Evolutionary conservation across 1,140 invertebrate species (phyloP).

Genomic region (Bombyx mandarina): DNA sequence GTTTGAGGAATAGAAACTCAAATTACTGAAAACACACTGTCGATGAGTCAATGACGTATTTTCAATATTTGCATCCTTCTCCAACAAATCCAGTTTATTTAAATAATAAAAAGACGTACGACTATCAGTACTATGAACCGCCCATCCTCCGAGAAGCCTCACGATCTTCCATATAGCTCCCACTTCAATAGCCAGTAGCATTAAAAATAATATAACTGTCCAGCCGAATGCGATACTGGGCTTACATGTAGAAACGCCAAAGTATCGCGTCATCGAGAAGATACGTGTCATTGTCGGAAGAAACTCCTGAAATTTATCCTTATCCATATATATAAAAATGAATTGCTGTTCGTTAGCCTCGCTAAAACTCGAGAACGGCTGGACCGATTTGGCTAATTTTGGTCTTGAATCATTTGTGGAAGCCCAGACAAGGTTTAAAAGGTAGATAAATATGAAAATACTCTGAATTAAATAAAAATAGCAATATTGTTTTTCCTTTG

Average conservation of each 20-base stretch:
- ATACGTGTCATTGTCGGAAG: conserved; percentile 16
- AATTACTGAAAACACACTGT: not conserved
- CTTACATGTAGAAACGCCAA: conserved; percentile 17
- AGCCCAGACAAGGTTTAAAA: too few species aligned
- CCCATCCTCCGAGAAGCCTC: conserved; percentile 17
- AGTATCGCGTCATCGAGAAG: conserved; percentile 12
- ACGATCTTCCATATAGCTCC: conserved; percentile 24
- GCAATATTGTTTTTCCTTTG: too few species aligned
- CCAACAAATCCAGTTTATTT: not conserved
- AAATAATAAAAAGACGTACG: conserved; percentile 11
- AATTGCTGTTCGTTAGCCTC: too few species aligned
- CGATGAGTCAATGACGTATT: not conserved
- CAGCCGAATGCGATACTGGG: conserved; percentile 11
- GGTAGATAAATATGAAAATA: too few species aligned
- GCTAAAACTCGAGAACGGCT: too few species aligned
- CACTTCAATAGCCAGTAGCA: conserved; percentile 13
- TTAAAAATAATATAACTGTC: conserved; percentile 12
- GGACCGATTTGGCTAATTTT: too few species aligned
- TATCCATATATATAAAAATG: too few species aligned
- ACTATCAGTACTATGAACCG: conserved; percentile 9
- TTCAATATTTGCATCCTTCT: not conserved
- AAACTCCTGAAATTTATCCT: conserved; percentile 18
- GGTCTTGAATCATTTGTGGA: too few species aligned
- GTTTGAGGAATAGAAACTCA: not conserved
- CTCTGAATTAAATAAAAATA: too few species aligned